Percentiles rank a stretch among this genome's conserved stretches.
These are phyloP conservation scores for Trichonephila inaurata DNA, from an alignment of 1,140 invertebrate species.

Conservation along the genomic window DNA sequence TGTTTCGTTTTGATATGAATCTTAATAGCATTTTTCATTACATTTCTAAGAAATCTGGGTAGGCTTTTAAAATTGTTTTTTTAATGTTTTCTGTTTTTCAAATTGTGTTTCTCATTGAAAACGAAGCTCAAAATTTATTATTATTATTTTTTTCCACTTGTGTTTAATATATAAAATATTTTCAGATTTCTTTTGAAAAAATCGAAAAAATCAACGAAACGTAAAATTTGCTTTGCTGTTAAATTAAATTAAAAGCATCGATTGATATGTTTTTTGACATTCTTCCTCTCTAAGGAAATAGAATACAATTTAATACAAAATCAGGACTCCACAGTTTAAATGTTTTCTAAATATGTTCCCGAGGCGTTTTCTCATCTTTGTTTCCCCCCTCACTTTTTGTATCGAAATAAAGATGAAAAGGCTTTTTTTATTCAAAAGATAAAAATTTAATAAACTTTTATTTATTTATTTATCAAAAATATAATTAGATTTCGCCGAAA, in stretches of 20 bases:
- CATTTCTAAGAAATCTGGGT: background rate
- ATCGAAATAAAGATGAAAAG: background rate
- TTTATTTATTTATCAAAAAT: background rate
- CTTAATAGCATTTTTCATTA: background rate
- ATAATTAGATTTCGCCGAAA: background rate
- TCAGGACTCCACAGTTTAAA: background rate
- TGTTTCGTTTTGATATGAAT: background rate
- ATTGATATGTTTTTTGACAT: constrained; percentile 24
- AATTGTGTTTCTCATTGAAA: background rate
- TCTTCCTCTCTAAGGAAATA: background rate
- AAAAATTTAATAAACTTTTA: background rate
- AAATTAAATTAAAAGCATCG: constrained; percentile 51
- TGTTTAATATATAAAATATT: background rate
- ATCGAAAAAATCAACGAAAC: background rate
- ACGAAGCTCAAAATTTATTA: background rate
- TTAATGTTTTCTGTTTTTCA: background rate
- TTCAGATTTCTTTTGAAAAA: background rate
- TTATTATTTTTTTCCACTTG: background rate
- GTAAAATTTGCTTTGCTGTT: background rate
- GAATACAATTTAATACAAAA: constrained; percentile 22
- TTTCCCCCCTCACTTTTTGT: background rate
- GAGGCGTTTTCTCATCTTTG: background rate
- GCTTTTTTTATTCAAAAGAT: background rate
- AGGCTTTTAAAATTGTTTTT: background rate
- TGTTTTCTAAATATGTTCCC: background rate